phyloP scores from a whole-genome alignment of 2,888 invertebrate species.

The Bibio marci region DNA sequence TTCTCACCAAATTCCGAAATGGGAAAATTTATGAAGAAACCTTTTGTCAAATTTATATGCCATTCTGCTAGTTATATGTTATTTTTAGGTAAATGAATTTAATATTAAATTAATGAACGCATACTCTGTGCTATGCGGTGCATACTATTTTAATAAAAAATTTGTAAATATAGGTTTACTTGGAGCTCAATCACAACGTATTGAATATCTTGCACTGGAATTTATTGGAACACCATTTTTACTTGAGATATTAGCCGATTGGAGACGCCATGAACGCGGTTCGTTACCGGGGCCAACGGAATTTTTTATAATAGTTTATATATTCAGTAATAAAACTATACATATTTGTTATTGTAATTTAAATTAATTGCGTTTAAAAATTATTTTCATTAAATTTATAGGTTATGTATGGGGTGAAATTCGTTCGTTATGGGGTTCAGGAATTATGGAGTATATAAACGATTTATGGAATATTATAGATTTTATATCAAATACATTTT shows the following conservation, averaged over 20 bases:
- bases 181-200: conserved; percentile 83
- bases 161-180: conserved; percentile 50
- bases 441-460: conserved; percentile 76
- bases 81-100: conserved; percentile 74
- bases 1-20: conserved; percentile 74
- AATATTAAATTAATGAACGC: neutral
- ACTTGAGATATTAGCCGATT: conserved; percentile 51
- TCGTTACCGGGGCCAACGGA: conserved; percentile 66
- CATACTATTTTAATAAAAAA: neutral
- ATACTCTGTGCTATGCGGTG: neutral
- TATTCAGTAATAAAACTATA: conserved; percentile 46
- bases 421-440: conserved; percentile 76
- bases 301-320: conserved; percentile 69
- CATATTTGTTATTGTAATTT: neutral
- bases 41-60: conserved; percentile 96
- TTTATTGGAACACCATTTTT: conserved; percentile 65
- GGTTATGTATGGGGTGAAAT: conserved; percentile 93
- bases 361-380: too few species aligned
- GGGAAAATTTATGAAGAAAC: conserved; percentile 87
- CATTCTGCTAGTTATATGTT: conserved; percentile 92
- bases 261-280: conserved; percentile 64
- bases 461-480: conserved; percentile 98
- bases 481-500: conserved; percentile 91
- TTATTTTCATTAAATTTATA: conserved; percentile 20
- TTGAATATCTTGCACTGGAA: conserved; percentile 66